Evolutionary conservation across 2,113 vertebrate species (phyloP).

Genomic region (Willisornis vidua): DNA sequence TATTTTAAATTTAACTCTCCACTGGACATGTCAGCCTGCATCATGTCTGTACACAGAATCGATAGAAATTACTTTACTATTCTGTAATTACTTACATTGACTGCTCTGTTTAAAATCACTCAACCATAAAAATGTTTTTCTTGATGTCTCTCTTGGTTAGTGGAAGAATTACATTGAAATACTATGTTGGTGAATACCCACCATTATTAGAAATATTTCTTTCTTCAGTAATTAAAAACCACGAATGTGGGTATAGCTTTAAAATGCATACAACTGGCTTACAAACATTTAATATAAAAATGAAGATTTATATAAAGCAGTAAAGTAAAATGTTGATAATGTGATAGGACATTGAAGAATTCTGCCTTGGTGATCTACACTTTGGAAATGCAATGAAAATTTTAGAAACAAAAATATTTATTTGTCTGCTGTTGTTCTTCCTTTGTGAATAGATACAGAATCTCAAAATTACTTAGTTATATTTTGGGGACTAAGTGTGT

Average conservation of each 20-base stretch:
- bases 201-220: not conserved
- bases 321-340: not conserved
- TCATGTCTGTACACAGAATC: slow-evolving; percentile 50
- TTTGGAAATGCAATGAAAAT: not conserved
- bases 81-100: slow-evolving; percentile 65
- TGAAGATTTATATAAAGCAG: not conserved
- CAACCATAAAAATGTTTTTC: slow-evolving; percentile 44
- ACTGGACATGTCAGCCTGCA: slow-evolving; percentile 2
- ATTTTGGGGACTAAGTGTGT: not conserved
- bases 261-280: not conserved
- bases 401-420: not conserved
- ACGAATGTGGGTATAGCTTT: not conserved
- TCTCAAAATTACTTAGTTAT: not conserved
- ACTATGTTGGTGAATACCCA: not conserved
- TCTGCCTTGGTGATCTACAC: not conserved
- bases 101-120: slow-evolving; percentile 62
- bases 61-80: slow-evolving; percentile 64
- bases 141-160: slow-evolving; percentile 22
- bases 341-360: not conserved
- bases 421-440: not conserved
- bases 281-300: not conserved
- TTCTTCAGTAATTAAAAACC: not conserved
- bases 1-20: slow-evolving; percentile 19
- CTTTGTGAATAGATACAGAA: not conserved
- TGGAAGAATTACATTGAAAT: slow-evolving; percentile 30